Evolutionary conservation across 37 sponge, comb jelly and placozoan species (phyloP), one percentile per base, ranked within the genome.

Genomic region (Geodia barretti): DNA sequence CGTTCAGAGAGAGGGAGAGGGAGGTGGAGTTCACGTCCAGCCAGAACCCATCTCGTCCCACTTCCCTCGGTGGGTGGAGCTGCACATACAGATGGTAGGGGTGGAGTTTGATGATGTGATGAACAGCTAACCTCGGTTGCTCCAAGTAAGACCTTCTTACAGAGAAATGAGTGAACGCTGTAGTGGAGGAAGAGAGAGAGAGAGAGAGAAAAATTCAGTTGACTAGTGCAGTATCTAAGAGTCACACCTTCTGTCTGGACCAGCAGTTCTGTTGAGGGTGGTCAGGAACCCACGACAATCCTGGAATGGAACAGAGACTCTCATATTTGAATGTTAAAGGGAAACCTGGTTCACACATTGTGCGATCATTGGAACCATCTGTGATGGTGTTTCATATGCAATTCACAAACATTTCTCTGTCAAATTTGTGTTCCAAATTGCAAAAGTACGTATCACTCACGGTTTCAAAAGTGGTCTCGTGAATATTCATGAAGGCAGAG

Each of bases 161-260:
- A 47, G 11, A 47, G 54, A 14, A 47, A 47, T 47, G 54, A 47
- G 54, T 65, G 60, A 69, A 40, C 21, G 7, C 60, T 37, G 58
- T 33, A 40, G 64, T 14, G 47, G 79, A 78, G 7, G 79, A 41
- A 24, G 86, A 86, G 66, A 47, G 54, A 47, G 54, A 47, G 2
- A 41, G 38, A 24, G 86, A 86, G 66, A 47, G 54, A 47, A 14
- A 47, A 7, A 47, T 47, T 17, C 14, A 47, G 54, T 47, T 47
- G 54, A 47, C n/a, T n/a, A n/a, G n/a, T n/a, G n/a, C n/a, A n/a
- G n/a, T n/a, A n/a, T n/a, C n/a, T n/a, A n/a, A n/a, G n/a, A n/a
- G n/a, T n/a, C n/a, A n/a, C n/a, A 47, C 54, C 54, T 47, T 47
- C 54, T 47, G 54, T 47, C 54, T 14, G 14, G 7, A 14, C 54